Percentiles rank a stretch among this genome's conserved stretches.
Evolutionary conservation across 23 tunicate species (phyloP).

Genomic region (Pegea sp.): DNA sequence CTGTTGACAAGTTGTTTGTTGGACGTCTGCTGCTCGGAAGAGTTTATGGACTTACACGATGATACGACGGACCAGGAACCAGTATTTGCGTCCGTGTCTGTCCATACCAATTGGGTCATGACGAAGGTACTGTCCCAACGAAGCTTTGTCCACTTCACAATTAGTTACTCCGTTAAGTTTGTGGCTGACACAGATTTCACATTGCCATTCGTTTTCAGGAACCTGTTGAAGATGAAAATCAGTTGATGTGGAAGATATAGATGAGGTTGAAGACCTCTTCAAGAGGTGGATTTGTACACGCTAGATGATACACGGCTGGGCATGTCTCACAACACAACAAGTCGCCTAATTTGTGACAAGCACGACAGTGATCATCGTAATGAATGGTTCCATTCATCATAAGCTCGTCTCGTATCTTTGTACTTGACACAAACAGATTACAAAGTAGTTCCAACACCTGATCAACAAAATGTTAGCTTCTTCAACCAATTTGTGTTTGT

Average conservation of each 20-base stretch:
- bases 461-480: background rate
- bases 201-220: constrained; percentile 86
- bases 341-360: constrained; percentile 73
- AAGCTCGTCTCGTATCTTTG: constrained; percentile 64
- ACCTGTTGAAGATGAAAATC: constrained; percentile 26
- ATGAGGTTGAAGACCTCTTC: no score
- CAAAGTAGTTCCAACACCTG: constrained; percentile 55
- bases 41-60: constrained; percentile 76
- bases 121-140: constrained; percentile 40
- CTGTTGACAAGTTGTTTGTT: constrained; percentile 14
- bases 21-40: no score
- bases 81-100: constrained; percentile 87
- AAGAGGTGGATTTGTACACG: no score
- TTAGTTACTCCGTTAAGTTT: constrained; percentile 63
- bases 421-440: constrained; percentile 31
- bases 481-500: background rate
- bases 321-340: constrained; percentile 82
- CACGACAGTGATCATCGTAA: constrained; percentile 83
- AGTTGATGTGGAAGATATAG: no score
- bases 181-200: constrained; percentile 64
- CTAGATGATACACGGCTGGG: constrained; percentile 90
- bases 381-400: constrained; percentile 81
- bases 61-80: constrained; percentile 78
- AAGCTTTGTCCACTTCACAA: constrained; percentile 45
- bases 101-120: constrained; percentile 84